phyloP scores from a whole-genome alignment of 2,888 invertebrate species.

The Drosophila formosana region DNA sequence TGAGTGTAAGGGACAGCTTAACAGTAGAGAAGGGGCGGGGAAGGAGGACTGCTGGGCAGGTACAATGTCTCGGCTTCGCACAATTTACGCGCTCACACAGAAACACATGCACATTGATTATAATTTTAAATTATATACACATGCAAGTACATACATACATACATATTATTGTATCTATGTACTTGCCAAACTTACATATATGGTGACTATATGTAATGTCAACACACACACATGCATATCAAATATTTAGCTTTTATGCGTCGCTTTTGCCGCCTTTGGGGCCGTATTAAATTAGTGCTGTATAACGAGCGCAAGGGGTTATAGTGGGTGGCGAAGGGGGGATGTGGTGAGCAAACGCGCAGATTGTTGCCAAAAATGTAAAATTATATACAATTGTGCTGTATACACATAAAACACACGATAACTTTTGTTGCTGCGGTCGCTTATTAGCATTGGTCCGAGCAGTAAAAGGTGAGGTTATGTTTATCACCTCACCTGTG shows the following conservation, averaged over 20 bases:
- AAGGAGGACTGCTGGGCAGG: slow-evolving; percentile 35
- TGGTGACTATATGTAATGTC: slow-evolving; percentile 48
- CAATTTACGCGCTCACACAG: slow-evolving; percentile 72
- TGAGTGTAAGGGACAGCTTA: slow-evolving; percentile 66
- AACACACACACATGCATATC: slow-evolving; percentile 45
- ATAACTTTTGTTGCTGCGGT: slow-evolving; percentile 4
- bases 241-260: slow-evolving; percentile 76
- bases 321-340: slow-evolving; percentile 3
- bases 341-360: slow-evolving; percentile 7
- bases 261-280: slow-evolving; percentile 62
- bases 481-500: slow-evolving; percentile 10
- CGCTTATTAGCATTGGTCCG: slow-evolving; percentile 25
- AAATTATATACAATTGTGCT: slow-evolving; percentile 31
- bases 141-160: slow-evolving; percentile 24
- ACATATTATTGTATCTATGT: slow-evolving; percentile 42
- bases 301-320: slow-evolving; percentile 53
- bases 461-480: slow-evolving; percentile 38
- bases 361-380: slow-evolving; percentile 61
- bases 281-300: slow-evolving; percentile 74
- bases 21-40: slow-evolving; percentile 19
- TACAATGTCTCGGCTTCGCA: slow-evolving; percentile 75
- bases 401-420: slow-evolving; percentile 10
- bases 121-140: slow-evolving; percentile 82
- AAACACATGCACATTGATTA: slow-evolving; percentile 72
- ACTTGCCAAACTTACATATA: slow-evolving; percentile 66